Evolutionary conservation across 1,140 invertebrate genomes (phyloP), one percentile per base, ranked within the genome.

Genomic region (Brachionus manjavacas): DNA sequence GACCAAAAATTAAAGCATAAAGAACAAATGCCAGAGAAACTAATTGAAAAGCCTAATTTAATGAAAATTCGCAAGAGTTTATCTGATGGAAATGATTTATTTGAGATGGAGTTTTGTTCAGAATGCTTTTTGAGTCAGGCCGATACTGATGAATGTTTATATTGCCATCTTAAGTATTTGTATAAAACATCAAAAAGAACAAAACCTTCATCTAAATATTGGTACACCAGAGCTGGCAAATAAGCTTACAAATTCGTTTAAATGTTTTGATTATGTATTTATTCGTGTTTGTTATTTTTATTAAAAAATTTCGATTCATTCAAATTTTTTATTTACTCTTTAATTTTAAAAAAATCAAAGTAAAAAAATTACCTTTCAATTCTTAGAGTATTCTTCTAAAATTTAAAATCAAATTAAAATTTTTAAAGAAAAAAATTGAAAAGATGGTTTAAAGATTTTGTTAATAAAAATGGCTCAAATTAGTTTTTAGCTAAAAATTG

Each of bases 191-290:
- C 72, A 49, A 76, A 76, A 49, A 46, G 72, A 28, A 76, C 39
- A 9, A 76, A 76, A 76, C 72, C 72, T 28, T 76, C 72, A 14
- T 76, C 72, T 35, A 76, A 76, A 76, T 76, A 76, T 49, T 76
- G 72, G 72, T 76, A 76, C 49, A 49, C 72, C 4, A 46, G 72
- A 76, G 41, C 41, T 52, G 72, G 72, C 9, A 28, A 41, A 41
- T 41, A 41, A 43, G 20, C 7, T 68, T 3, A 20, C 6, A n/a
- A 60, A 20, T 8, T 60, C 8, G 14, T 60, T 60, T 60, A 20
- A 60, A 60, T 60, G 52, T 60, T 60, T 60, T 60, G 20, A 8
- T 60, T 60, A 60, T 20, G 16, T 60, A 9, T 20, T 60, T 4
- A 60, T 60, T 16, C 20, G 16, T 60, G n/a, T 60, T 20, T 16